Percentiles rank a stretch among this genome's conserved stretches.
Conservation (phyloP, 2,113 vertebrate species). For the Barnardius zonarius region DNA sequence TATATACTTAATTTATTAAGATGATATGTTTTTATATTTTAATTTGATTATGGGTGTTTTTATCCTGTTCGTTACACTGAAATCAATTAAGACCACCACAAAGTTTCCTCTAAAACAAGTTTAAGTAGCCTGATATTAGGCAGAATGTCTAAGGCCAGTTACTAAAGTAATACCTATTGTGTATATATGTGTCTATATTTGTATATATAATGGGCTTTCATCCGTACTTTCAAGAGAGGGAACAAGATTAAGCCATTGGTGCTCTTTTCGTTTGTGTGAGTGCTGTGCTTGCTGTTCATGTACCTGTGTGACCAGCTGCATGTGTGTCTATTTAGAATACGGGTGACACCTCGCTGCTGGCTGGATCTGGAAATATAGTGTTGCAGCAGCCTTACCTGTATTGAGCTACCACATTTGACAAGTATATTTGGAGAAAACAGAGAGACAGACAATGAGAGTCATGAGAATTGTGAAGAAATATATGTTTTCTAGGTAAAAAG, state of each 20-base stretch:
- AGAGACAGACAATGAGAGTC: not conserved
- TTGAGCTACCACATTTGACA: not conserved
- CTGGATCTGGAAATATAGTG: not conserved
- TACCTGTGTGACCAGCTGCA: not conserved
- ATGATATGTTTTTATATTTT: not conserved
- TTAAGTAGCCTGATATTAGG: not conserved
- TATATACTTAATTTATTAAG: not conserved
- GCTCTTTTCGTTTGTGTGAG: not conserved
- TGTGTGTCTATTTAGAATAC: not conserved
- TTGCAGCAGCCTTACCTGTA: not conserved
- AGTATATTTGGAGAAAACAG: not conserved
- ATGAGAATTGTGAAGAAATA: not conserved
- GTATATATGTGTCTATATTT: not conserved
- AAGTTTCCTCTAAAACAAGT: not conserved
- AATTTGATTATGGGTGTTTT: not conserved
- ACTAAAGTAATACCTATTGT: not conserved
- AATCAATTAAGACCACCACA: not conserved
- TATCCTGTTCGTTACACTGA: not conserved
- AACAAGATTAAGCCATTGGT: not conserved
- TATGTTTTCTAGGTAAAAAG: not conserved
- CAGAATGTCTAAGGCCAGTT: not conserved
- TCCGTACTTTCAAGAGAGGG: not conserved
- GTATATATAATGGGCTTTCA: not conserved
- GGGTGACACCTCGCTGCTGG: rapidly evolving
- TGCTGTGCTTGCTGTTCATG: not conserved